Conservation (phyloP, 1,140 invertebrate genomes). For the Tribolium castaneum region DNA sequence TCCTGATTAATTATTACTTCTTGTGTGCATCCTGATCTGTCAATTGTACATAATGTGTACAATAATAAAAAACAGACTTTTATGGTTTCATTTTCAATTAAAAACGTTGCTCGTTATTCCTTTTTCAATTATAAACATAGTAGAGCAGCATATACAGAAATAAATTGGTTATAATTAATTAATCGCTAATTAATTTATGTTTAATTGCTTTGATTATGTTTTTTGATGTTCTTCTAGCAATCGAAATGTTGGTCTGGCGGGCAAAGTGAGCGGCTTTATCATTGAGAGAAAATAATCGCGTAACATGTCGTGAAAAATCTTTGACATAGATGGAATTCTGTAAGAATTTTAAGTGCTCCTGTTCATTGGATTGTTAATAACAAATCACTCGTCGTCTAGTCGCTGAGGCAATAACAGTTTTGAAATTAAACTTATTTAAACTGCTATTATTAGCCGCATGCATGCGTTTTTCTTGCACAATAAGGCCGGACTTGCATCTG, state of each 20-base stretch:
- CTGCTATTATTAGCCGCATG: neutral
- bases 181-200: no score
- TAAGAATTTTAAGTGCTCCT: neutral
- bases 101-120: neutral
- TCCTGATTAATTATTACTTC: neutral
- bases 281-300: neutral
- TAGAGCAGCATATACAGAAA: no score
- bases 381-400: neutral
- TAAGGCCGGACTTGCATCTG: neutral
- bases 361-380: neutral
- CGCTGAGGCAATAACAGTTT: neutral
- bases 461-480: neutral
- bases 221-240: no score
- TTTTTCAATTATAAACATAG: neutral
- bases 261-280: no score
- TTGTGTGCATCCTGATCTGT: neutral
- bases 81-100: neutral
- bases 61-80: neutral
- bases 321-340: neutral
- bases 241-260: no score
- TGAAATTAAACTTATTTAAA: neutral
- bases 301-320: neutral
- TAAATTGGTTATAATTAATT: no score
- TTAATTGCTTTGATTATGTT: no score
- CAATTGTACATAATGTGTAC: neutral